Evolutionary conservation across 2,888 invertebrate genomes (phyloP), one percentile per base, ranked within the genome.

Genomic region (Odiellus spinosus): DNA sequence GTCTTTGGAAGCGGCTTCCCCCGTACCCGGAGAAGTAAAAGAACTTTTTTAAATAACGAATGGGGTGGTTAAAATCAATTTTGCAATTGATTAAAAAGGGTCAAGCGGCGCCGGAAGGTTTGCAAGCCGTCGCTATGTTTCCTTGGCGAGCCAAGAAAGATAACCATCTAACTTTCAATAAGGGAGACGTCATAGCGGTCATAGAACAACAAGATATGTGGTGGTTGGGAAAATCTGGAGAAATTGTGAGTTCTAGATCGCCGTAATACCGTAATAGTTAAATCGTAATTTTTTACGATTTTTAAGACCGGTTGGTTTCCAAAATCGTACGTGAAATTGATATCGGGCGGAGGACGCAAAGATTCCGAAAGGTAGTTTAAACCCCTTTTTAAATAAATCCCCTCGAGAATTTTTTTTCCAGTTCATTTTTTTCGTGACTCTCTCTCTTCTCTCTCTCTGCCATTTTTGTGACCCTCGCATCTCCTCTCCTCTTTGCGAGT

Each of bases 181-280:
- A 76, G 61, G 76, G 75, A 45, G 76, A 77, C 56, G 59, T 66
- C 15, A 71, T 78, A 48, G 65, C 63, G 48, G 72, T 78, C 18
- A 66, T 70, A 46, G 75, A 77, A 58, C 73, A 76, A 59, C 67
- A 75, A 66, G 75, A 74, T 46, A 71, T 73, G 63, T 76, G 76
- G 74, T 76, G 75, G 73, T 73, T 71, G 50, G 77, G 77, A 3
- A 71, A 74, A 54, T 64, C 72, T 18, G 65, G 63, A 51, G 72
- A 67, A 36, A 60, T 66, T 63, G 63, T 68, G 45, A 39, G 53
- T 26, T 6, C 26, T 26, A 8, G 4, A 26, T n/a, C n/a, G n/a
- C n/a, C n/a, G n/a, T n/a, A n/a, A n/a, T n/a, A n/a, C n/a, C n/a
- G n/a, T n/a, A n/a, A n/a, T n/a, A n/a, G n/a, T n/a, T n/a, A n/a